phyloP scores from a whole-genome alignment of 2,113 vertebrate genomes.

The Amblyopsis rosae region DNA sequence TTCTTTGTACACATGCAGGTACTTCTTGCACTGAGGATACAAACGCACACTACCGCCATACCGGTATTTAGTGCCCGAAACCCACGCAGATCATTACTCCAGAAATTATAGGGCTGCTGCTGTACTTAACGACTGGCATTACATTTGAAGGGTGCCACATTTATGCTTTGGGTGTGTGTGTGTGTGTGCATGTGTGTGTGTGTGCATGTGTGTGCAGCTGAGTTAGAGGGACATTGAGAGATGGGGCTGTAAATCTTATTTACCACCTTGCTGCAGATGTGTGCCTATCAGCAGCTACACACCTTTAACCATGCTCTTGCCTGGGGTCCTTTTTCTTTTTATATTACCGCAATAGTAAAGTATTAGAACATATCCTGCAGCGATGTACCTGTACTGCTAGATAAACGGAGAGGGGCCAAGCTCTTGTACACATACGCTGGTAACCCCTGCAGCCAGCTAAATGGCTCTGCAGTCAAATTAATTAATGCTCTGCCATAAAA shows the following conservation, averaged over 20 bases:
- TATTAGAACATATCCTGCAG: slow-evolving; percentile 1
- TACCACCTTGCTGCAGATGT: slow-evolving; percentile 19
- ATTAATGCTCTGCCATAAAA: not conserved
- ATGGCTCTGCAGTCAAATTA: not conserved
- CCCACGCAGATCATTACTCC: not conserved
- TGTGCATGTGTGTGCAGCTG: not conserved
- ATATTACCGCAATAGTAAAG: not conserved
- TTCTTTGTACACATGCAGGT: no score
- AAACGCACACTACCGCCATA: not conserved
- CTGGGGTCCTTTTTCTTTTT: not conserved
- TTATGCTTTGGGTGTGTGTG: not conserved
- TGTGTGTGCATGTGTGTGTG: not conserved
- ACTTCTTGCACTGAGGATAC: no score
- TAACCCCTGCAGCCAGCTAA: slow-evolving; percentile 4
- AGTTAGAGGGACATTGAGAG: not conserved
- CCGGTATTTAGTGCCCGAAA: not conserved
- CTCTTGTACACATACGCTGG: slow-evolving; percentile 13
- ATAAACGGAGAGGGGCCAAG: not conserved
- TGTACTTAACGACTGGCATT: not conserved
- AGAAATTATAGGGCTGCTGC: slow-evolving; percentile 3
- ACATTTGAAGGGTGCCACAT: not conserved
- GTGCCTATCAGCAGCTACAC: slow-evolving; percentile 2
- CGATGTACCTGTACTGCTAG: not conserved
- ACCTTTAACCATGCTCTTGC: slow-evolving; percentile 3
- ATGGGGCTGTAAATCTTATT: slow-evolving; percentile 27